Conservation (phyloP, 2,888 invertebrate species). For the Hemithea aestivaria region DNA sequence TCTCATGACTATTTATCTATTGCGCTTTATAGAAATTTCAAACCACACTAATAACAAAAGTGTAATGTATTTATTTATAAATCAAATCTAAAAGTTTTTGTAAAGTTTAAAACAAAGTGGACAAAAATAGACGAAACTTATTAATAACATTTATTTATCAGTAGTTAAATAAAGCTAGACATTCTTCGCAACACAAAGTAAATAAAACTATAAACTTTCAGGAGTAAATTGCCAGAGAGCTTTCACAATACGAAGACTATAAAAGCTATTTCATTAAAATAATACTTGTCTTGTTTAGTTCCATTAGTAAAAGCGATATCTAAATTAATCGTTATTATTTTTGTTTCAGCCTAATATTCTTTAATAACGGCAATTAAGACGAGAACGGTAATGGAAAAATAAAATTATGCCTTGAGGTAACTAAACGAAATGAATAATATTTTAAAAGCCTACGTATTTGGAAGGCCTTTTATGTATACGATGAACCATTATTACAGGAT, state of each 20-base stretch:
- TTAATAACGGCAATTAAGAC: constrained; percentile 47
- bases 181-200: background rate
- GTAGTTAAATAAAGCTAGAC: too few species aligned
- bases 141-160: too few species aligned
- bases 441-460: constrained; percentile 27
- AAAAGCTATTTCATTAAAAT: constrained; percentile 16
- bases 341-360: constrained; percentile 34
- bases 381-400: constrained; percentile 50
- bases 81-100: too few species aligned
- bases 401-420: constrained; percentile 42
- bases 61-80: too few species aligned
- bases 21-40: too few species aligned
- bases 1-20: too few species aligned
- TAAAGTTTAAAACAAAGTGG: too few species aligned
- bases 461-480: constrained; percentile 18
- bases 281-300: constrained; percentile 13
- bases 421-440: constrained; percentile 31
- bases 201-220: constrained; percentile 2
- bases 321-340: constrained; percentile 29
- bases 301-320: constrained; percentile 36
- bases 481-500: constrained; percentile 16
- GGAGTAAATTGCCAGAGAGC: constrained; percentile 1
- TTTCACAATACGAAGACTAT: constrained; percentile 7
- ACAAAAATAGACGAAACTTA: too few species aligned
- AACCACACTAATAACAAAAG: too few species aligned